Conservation (phyloP, 23 tunicate species). For the Aplidium turbinatum region DNA sequence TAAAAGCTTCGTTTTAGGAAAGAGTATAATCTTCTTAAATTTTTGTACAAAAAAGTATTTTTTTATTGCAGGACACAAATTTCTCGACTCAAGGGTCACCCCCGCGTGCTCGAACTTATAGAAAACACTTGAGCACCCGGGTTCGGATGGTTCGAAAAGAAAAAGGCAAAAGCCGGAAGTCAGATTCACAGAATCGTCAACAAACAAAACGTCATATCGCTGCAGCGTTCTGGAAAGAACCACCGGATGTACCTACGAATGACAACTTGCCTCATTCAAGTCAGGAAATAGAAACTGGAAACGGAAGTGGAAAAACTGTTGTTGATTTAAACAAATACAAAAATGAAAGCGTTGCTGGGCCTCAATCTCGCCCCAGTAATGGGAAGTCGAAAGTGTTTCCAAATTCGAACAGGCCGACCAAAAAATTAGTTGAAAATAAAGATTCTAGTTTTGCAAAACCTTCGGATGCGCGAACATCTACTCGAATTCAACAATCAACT, state of each 20-base stretch:
- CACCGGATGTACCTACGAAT: neutral
- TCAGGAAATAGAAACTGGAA: slow-evolving; percentile 12
- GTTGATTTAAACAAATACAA: slow-evolving; percentile 14
- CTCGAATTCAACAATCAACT: no score
- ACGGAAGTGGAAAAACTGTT: neutral
- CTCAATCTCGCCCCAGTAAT: neutral
- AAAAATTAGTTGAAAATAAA: no score
- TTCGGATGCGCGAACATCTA: no score
- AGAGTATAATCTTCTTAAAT: no score
- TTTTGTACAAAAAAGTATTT: no score
- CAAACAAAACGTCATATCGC: neutral
- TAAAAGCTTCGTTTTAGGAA: no score
- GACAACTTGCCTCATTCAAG: slow-evolving; percentile 1
- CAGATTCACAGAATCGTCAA: neutral
- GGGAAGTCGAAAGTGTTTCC: neutral
- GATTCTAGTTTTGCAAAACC: no score
- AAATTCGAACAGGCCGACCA: no score
- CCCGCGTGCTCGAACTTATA: slow-evolving; percentile 3
- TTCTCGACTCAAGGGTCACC: slow-evolving; percentile 35
- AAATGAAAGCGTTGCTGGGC: slow-evolving; percentile 29
- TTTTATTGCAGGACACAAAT: slow-evolving; percentile 21
- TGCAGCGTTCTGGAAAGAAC: slow-evolving; percentile 24
- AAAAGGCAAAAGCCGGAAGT: neutral
- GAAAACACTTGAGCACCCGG: neutral
- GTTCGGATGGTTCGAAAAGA: neutral